Evolutionary conservation across 2,888 invertebrate species (phyloP).

Genomic region (Diplazon laetatorius): DNA sequence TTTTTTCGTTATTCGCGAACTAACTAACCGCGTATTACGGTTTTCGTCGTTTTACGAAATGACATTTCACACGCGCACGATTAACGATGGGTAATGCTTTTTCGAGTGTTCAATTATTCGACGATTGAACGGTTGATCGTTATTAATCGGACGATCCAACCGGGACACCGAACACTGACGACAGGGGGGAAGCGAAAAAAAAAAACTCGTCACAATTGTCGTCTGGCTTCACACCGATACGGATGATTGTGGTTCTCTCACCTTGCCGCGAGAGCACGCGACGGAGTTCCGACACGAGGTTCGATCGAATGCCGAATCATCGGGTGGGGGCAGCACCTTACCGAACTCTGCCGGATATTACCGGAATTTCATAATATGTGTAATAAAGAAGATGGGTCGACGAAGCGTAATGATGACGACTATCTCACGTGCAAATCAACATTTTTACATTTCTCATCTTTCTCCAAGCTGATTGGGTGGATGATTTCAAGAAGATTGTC

Average conservation of each 20-base stretch:
- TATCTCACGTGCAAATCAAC: conserved; percentile 13
- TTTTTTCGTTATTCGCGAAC: conserved; percentile 20
- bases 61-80: conserved; percentile 27
- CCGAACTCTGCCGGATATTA: conserved; percentile 20
- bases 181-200: too few species aligned
- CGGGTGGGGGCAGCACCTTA: conserved; percentile 31
- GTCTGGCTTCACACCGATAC: too few species aligned
- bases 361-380: background rate
- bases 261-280: too few species aligned
- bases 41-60: background rate
- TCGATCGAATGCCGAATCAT: background rate
- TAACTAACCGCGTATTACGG: too few species aligned
- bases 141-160: background rate
- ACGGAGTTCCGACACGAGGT: conserved; percentile 25
- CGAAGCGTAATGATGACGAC: background rate
- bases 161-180: background rate
- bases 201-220: background rate
- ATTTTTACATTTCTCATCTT: background rate
- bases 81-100: too few species aligned
- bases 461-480: background rate
- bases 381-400: background rate
- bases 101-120: background rate
- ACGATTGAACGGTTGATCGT: background rate
- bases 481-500: background rate
- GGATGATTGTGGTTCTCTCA: background rate